Evolutionary conservation across 2,888 invertebrate species (phyloP).

Genomic region (Pardosa pseudoannulata): DNA sequence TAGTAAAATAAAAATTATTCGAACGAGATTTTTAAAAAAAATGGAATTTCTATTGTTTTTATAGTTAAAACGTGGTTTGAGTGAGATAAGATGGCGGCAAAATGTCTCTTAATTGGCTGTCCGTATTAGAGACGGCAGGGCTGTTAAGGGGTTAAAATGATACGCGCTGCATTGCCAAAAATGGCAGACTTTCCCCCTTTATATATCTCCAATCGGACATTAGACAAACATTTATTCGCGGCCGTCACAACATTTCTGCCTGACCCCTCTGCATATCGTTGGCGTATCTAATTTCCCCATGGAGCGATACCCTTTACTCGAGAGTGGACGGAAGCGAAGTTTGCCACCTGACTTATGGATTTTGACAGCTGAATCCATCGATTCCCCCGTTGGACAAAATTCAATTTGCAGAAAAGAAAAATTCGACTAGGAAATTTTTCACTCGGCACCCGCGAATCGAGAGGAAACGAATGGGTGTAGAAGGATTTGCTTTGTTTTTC

Average conservation of each 20-base stretch:
- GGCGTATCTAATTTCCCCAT: slow-evolving; percentile 63
- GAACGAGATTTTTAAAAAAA: no score
- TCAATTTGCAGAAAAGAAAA: slow-evolving; percentile 41
- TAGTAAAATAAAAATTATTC: no score
- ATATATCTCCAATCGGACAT: slow-evolving; percentile 39
- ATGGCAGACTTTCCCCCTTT: slow-evolving; percentile 25
- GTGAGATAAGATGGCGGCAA: no score
- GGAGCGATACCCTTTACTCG: slow-evolving; percentile 63
- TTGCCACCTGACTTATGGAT: slow-evolving; percentile 62
- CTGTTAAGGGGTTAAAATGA: no score
- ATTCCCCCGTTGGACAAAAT: slow-evolving; percentile 64
- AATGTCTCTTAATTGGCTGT: no score
- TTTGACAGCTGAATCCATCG: slow-evolving; percentile 68
- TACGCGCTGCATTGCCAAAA: slow-evolving; percentile 31
- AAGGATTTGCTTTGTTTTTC: not conserved
- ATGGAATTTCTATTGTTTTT: no score
- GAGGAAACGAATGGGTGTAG: not conserved
- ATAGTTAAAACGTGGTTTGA: no score
- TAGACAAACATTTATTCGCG: slow-evolving; percentile 69
- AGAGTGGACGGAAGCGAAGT: slow-evolving; percentile 41
- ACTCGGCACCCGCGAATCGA: not conserved
- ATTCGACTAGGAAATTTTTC: slow-evolving; percentile 14
- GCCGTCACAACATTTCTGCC: slow-evolving; percentile 62
- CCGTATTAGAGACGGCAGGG: no score
- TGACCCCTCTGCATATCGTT: slow-evolving; percentile 70